A percentile compares a stretch with the other conserved stretches of the same genome.
Conservation (phyloP, 2,888 invertebrate genomes). For the Eristalis intricaria region DNA sequence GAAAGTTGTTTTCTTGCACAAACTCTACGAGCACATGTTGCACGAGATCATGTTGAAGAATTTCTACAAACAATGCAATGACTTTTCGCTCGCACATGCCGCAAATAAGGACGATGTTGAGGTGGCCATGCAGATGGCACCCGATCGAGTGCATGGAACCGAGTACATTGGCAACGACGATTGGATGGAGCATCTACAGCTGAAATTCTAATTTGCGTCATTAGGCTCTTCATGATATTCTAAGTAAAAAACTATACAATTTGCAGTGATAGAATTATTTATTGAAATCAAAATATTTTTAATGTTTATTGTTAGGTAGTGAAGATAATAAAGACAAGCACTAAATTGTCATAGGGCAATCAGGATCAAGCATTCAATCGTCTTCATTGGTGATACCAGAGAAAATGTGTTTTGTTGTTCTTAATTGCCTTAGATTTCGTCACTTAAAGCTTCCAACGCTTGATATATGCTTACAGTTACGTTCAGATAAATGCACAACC, state of each 20-base stretch:
- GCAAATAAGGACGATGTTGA: constrained; percentile 73
- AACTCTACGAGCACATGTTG: constrained; percentile 75
- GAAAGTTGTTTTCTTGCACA: constrained; percentile 74
- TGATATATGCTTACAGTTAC: too few species aligned
- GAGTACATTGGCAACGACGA: constrained; percentile 70
- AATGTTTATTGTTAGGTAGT: background rate
- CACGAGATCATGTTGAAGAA: constrained; percentile 75
- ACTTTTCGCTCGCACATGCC: constrained; percentile 73
- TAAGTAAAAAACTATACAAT: background rate
- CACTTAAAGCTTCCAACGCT: too few species aligned
- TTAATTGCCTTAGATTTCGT: too few species aligned
- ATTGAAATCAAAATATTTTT: background rate
- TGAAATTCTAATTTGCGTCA: background rate
- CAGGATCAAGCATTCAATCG: background rate
- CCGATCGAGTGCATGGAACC: constrained; percentile 69
- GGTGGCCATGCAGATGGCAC: constrained; percentile 74
- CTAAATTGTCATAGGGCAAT: background rate
- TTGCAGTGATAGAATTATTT: background rate
- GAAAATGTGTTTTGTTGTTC: too few species aligned
- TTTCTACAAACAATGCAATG: constrained; percentile 74
- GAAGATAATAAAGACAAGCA: background rate
- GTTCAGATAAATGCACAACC: too few species aligned
- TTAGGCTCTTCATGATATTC: too few species aligned
- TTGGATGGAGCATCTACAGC: constrained; percentile 53
- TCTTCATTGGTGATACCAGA: background rate